Percentiles rank a stretch among this genome's conserved stretches.
Conservation (phyloP, 2,888 invertebrate genomes). For the Stegana nigrithorax region DNA sequence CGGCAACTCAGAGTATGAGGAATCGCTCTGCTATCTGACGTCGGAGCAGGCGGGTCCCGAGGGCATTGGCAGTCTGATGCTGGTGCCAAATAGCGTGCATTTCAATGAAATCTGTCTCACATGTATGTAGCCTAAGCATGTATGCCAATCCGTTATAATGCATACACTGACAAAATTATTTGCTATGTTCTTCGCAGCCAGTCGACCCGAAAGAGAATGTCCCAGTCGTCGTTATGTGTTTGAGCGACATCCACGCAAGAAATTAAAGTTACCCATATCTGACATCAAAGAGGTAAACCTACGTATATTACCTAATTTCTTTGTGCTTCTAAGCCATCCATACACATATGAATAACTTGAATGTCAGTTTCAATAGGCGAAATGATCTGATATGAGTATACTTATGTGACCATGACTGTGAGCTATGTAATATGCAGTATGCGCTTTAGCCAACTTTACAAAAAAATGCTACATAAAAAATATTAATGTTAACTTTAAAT, state of each 20-base stretch:
- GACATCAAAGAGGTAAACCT: slow-evolving; percentile 90
- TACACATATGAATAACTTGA: too few relatives aligned
- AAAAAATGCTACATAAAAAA: too few relatives aligned
- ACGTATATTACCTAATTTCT: slow-evolving; percentile 20
- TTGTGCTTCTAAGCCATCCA: too few relatives aligned
- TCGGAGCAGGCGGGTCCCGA: slow-evolving; percentile 88
- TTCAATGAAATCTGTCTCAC: slow-evolving; percentile 90
- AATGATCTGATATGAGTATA: too few relatives aligned
- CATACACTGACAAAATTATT: not conserved
- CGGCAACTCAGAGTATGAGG: slow-evolving; percentile 86
- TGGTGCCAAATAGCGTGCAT: slow-evolving; percentile 89
- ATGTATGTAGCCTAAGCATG: slow-evolving; percentile 79
- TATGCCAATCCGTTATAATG: slow-evolving; percentile 23
- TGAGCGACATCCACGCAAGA: slow-evolving; percentile 87
- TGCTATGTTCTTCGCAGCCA: slow-evolving; percentile 70
- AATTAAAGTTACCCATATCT: slow-evolving; percentile 81
- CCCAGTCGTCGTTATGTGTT: slow-evolving; percentile 89
- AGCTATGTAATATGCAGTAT: too few relatives aligned
- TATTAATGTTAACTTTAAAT: not conserved
- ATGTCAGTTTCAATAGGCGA: too few relatives aligned
- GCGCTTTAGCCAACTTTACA: too few relatives aligned
- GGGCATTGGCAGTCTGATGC: slow-evolving; percentile 88
- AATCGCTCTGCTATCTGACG: slow-evolving; percentile 87
- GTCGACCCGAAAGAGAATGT: slow-evolving; percentile 88
- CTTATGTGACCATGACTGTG: too few relatives aligned